These are phyloP conservation scores for Oxyteleia sp. DNA, from an alignment of 2,888 invertebrate species.

Conservation along the genomic window DNA sequence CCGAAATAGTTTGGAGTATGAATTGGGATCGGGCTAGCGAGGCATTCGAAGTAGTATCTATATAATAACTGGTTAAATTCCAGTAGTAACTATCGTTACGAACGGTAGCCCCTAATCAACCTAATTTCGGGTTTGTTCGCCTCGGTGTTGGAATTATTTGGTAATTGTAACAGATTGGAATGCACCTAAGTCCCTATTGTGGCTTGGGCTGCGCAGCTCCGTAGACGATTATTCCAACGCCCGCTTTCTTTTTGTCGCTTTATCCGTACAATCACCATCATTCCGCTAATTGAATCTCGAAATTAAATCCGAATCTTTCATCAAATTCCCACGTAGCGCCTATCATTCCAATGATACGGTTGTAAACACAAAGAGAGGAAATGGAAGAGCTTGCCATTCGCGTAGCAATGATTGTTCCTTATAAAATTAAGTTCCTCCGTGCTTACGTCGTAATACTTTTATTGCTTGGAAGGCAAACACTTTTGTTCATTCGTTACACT, in stretches of 20 bases:
- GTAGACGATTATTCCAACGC: conserved; percentile 40
- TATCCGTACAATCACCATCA: conserved; percentile 53
- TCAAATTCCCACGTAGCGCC: conserved; percentile 51
- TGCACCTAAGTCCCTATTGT: conserved; percentile 70
- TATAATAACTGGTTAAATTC: conserved; percentile 87
- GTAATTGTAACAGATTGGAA: conserved; percentile 87
- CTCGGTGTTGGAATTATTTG: conserved; percentile 86
- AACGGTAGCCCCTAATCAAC: conserved; percentile 88
- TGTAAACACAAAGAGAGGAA: conserved; percentile 33
- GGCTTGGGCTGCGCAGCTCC: background rate
- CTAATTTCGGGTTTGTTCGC: conserved; percentile 86
- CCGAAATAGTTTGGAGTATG: conserved; percentile 70
- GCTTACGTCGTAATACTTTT: background rate
- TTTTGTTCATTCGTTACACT: background rate
- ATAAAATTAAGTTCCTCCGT: background rate
- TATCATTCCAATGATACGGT: conserved; percentile 27
- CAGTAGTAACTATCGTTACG: conserved; percentile 87
- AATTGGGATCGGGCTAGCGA: conserved; percentile 71
- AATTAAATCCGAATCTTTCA: conserved; percentile 58
- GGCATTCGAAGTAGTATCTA: conserved; percentile 78
- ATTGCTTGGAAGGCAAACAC: background rate
- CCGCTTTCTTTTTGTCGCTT: conserved; percentile 48
- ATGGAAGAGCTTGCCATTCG: conserved; percentile 8
- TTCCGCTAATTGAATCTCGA: conserved; percentile 63
- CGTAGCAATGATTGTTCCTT: background rate